Evolutionary conservation across 2,113 vertebrate genomes (phyloP).

Genomic region (human): DNA sequence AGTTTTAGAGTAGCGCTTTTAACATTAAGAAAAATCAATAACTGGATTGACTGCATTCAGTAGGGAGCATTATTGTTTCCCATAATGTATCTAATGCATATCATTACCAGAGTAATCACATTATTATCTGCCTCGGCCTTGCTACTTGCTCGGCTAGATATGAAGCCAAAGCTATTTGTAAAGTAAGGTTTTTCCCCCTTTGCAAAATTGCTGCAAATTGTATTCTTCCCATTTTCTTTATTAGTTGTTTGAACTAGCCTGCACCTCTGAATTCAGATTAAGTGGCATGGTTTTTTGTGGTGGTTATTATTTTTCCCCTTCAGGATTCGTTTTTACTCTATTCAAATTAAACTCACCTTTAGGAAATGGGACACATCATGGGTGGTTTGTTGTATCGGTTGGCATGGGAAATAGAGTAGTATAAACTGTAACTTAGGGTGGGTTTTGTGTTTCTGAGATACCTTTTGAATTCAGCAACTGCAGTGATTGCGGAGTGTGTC

Average conservation of each 20-base stretch:
- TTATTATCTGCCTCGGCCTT: constrained; percentile 83
- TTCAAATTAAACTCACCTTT: constrained; percentile 42
- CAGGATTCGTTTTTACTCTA: constrained; percentile 60
- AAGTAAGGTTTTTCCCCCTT: constrained; percentile 50
- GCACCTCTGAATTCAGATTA: constrained; percentile 76
- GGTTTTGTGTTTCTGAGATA: constrained; percentile 15
- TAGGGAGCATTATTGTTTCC: constrained; percentile 89
- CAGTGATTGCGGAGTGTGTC: not conserved
- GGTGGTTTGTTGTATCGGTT: not conserved
- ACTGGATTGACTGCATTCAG: constrained; percentile 88
- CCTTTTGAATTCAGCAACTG: constrained; percentile 7
- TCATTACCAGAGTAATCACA: constrained; percentile 91
- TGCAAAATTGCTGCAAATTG: constrained; percentile 76
- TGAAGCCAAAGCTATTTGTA: constrained; percentile 81
- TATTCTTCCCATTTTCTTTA: constrained; percentile 76
- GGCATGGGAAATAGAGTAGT: not conserved
- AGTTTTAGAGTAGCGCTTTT: constrained; percentile 85
- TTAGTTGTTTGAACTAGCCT: constrained; percentile 75
- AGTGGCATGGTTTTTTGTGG: constrained; percentile 41
- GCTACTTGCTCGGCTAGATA: constrained; percentile 81
- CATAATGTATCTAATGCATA: constrained; percentile 93
- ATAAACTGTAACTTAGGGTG: not conserved
- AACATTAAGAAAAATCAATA: constrained; percentile 95
- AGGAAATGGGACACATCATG: constrained; percentile 6
- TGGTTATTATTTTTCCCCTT: constrained; percentile 51